Percentiles rank a stretch among this genome's conserved stretches.
These are phyloP conservation scores for Erannis defoliaria DNA, from an alignment of 2,888 invertebrate genomes.

Conservation along the genomic window DNA sequence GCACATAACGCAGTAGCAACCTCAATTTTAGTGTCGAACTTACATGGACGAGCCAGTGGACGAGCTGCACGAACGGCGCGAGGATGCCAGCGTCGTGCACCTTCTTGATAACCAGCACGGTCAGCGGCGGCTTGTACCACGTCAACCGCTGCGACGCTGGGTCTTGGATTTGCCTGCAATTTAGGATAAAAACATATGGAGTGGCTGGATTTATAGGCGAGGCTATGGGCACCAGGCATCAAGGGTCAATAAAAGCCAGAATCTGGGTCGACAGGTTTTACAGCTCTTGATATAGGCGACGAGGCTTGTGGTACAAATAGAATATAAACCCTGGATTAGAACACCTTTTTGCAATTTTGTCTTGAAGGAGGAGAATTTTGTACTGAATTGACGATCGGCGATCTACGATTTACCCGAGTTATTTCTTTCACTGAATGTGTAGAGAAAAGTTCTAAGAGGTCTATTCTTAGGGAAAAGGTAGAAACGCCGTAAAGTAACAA, in stretches of 20 bases:
- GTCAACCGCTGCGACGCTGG: conserved; percentile 98
- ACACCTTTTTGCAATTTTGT: too few relatives aligned
- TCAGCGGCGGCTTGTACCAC: conserved; percentile 98
- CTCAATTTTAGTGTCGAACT: conserved; percentile 50
- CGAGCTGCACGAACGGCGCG: conserved; percentile 96
- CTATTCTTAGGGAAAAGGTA: neutral
- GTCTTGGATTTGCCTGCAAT: conserved; percentile 96
- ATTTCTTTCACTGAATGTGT: too few relatives aligned
- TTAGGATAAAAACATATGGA: neutral
- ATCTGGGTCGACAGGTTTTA: too few relatives aligned
- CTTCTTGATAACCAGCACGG: conserved; percentile 99
- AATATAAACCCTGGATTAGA: too few relatives aligned
- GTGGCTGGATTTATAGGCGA: too few relatives aligned
- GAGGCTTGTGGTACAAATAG: too few relatives aligned
- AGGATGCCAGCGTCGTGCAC: conserved; percentile 96
- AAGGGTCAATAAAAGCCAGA: too few relatives aligned
- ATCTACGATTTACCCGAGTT: too few relatives aligned
- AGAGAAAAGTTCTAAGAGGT: neutral
- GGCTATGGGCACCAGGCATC: too few relatives aligned
- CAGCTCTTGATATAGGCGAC: too few relatives aligned
- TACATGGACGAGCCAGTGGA: conserved; percentile 97
- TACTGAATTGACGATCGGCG: too few relatives aligned
- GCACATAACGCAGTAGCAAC: neutral
- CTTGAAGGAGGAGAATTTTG: too few relatives aligned
- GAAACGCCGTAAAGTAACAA: neutral